Conservation (phyloP, 1,140 invertebrate species). For the Achatina immaculata region DNA sequence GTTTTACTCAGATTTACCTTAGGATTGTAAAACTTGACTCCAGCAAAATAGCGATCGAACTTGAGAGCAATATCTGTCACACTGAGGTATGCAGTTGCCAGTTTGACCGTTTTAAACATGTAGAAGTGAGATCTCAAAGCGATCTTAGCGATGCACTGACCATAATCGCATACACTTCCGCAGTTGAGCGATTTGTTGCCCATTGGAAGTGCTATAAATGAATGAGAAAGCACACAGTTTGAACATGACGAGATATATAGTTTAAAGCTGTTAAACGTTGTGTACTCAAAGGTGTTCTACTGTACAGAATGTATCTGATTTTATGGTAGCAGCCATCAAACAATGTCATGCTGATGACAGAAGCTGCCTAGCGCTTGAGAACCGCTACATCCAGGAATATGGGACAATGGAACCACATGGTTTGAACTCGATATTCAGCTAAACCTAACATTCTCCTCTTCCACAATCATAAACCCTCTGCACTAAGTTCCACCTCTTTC, state of each 20-base stretch:
- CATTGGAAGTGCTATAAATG: conserved; percentile 3
- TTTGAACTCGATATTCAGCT: too few relatives aligned
- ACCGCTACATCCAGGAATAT: too few relatives aligned
- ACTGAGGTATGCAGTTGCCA: neutral
- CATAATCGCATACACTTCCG: conserved; percentile 3
- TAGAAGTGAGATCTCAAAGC: neutral
- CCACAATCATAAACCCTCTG: too few relatives aligned
- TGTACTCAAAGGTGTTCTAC: too few relatives aligned
- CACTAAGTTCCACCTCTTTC: too few relatives aligned
- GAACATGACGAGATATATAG: neutral
- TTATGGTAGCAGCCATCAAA: too few relatives aligned
- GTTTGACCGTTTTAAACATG: conserved; percentile 12
- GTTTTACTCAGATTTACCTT: neutral
- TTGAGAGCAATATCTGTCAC: conserved; percentile 12
- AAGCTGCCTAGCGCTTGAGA: too few relatives aligned
- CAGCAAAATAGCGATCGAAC: neutral
- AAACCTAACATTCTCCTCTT: too few relatives aligned
- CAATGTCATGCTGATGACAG: too few relatives aligned
- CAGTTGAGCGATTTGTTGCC: neutral
- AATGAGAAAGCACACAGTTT: neutral
- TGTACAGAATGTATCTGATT: too few relatives aligned
- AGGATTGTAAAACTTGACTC: conserved; percentile 4
- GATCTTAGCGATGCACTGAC: conserved; percentile 10
- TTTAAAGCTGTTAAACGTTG: too few relatives aligned
- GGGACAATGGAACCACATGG: too few relatives aligned